Evolutionary conservation across 2,888 invertebrate genomes (phyloP).

Genomic region (Melanotus villosus): DNA sequence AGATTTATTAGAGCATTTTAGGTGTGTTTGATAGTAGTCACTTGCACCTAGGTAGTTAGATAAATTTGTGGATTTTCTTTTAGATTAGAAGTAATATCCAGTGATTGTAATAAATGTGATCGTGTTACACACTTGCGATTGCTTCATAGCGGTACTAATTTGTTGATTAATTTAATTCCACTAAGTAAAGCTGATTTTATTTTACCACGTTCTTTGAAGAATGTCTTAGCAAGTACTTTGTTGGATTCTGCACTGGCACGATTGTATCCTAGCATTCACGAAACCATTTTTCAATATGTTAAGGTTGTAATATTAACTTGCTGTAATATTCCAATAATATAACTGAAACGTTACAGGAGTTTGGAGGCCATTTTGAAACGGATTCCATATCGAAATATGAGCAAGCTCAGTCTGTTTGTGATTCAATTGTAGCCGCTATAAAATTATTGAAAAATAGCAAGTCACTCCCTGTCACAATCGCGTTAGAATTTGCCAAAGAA

Average conservation of each 20-base stretch:
- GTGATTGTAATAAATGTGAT: slow-evolving; percentile 57
- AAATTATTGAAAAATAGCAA: slow-evolving; percentile 66
- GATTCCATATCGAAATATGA: slow-evolving; percentile 66
- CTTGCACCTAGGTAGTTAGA: not conserved
- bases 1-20: slow-evolving; percentile 72
- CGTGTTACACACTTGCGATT: slow-evolving; percentile 69
- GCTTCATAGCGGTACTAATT: slow-evolving; percentile 64
- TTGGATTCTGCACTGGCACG: slow-evolving; percentile 69
- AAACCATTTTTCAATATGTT: slow-evolving; percentile 66
- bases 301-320: too few species aligned
- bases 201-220: slow-evolving; percentile 68
- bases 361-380: slow-evolving; percentile 62
- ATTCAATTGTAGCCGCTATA: slow-evolving; percentile 69
- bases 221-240: slow-evolving; percentile 64
- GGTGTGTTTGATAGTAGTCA: slow-evolving; percentile 60
- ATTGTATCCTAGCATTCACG: slow-evolving; percentile 68
- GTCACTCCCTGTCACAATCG: slow-evolving; percentile 59
- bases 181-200: slow-evolving; percentile 65
- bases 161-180: slow-evolving; percentile 67
- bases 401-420: slow-evolving; percentile 66
- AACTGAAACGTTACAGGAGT: slow-evolving; percentile 62
- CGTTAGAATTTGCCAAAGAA: slow-evolving; percentile 70
- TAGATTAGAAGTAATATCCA: slow-evolving; percentile 61
- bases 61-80: too few species aligned
- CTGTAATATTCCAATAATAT: not conserved